Evolutionary conservation across 92 coral and sea anemone genomes (phyloP).

Genomic region (Bergia puertoricense): DNA sequence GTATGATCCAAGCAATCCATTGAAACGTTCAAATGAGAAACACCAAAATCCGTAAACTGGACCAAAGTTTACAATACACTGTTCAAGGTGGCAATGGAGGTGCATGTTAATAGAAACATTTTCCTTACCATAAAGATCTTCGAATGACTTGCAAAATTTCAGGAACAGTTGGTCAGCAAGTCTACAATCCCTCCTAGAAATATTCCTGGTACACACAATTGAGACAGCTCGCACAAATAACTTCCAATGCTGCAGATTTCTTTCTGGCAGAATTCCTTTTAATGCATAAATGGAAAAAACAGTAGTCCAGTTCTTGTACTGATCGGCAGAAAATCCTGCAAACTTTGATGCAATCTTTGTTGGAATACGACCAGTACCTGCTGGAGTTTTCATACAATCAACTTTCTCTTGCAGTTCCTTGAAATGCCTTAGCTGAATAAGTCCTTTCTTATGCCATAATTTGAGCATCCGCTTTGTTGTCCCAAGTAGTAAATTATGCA

Average conservation of each 20-base stretch:
- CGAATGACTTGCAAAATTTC: no score
- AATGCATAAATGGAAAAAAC: conserved; percentile 55
- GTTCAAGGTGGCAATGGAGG: no score
- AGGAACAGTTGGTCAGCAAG: no score
- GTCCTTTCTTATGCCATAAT: background rate
- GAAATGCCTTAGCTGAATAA: conserved; percentile 30
- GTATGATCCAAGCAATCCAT: background rate
- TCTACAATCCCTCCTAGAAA: no score
- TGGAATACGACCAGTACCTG: conserved; percentile 53
- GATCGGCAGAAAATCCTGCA: conserved; percentile 62
- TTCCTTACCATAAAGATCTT: no score
- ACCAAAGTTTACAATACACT: no score
- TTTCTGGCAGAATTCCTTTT: background rate
- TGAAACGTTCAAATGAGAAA: background rate
- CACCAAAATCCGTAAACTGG: no score
- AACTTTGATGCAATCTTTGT: conserved; percentile 57
- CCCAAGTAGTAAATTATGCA: conserved; percentile 48
- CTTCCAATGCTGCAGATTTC: no score
- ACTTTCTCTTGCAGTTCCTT: conserved; percentile 41
- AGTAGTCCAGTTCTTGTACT: conserved; percentile 57
- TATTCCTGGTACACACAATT: no score
- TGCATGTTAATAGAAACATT: no score
- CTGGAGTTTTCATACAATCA: conserved; percentile 35
- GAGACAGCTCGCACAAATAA: no score
- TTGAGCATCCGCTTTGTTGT: conserved; percentile 47